Percentiles rank a stretch among this genome's conserved stretches.
These are phyloP conservation scores for Gymnogyps californianus DNA, from an alignment of 2,113 vertebrate species.

Conservation along the genomic window DNA sequence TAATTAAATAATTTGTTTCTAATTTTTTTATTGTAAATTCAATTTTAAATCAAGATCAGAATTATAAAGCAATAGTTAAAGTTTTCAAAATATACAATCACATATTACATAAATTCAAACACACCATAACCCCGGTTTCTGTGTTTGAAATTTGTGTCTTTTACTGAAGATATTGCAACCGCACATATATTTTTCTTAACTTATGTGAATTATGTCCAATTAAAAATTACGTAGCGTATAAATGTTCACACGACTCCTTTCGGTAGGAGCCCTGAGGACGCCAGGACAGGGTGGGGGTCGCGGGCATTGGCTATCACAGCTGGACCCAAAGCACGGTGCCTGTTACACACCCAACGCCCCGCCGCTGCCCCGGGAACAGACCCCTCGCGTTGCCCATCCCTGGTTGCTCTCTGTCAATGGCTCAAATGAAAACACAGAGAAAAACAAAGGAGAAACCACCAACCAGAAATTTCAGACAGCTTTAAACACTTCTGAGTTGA, in stretches of 20 bases:
- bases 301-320: accelerated
- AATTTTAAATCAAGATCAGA: background rate
- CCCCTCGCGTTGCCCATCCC: accelerated
- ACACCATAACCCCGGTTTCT: background rate
- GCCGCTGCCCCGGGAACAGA: background rate
- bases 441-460: background rate
- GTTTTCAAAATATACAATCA: accelerated
- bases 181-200: background rate
- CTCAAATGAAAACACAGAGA: background rate
- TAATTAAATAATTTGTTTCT: background rate
- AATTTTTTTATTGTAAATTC: background rate
- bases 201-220: background rate
- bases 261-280: background rate
- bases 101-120: background rate
- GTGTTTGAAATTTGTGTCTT: background rate
- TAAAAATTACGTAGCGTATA: accelerated
- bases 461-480: background rate
- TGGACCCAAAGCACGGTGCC: background rate
- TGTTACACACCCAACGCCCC: accelerated
- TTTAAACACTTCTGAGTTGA: background rate
- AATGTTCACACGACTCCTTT: background rate
- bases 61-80: accelerated
- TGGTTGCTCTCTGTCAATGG: background rate
- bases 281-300: accelerated
- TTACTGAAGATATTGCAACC: background rate